phyloP scores from a whole-genome alignment of 2,113 vertebrate species.

The Tiliqua scincoides region DNA sequence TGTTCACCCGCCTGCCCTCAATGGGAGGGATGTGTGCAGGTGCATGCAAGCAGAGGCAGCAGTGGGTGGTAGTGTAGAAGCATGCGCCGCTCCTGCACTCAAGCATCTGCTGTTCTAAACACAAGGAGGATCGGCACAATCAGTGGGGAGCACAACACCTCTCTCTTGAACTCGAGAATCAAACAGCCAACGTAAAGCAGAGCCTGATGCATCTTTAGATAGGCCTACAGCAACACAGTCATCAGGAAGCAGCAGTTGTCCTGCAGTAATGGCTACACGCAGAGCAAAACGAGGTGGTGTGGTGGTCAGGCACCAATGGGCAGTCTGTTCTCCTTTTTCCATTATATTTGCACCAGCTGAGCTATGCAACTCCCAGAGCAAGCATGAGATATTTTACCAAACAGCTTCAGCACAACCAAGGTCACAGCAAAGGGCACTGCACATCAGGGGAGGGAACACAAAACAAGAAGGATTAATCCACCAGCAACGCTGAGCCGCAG shows the following conservation, averaged over 20 bases:
- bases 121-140: neutral
- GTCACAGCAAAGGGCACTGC: neutral
- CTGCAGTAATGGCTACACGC: neutral
- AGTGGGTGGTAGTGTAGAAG: too few species aligned
- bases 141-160: neutral
- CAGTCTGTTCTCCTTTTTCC: neutral
- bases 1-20: too few species aligned
- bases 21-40: too few species aligned
- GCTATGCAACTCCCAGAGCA: neutral
- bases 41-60: too few species aligned
- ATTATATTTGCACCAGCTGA: slow-evolving; percentile 4
- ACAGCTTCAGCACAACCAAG: slow-evolving; percentile 16
- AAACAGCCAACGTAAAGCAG: neutral
- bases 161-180: neutral
- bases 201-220: neutral
- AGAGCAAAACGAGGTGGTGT: neutral
- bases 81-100: too few species aligned
- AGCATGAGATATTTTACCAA: neutral
- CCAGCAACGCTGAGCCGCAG: neutral
- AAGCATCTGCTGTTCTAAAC: neutral
- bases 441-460: neutral
- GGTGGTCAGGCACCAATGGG: neutral
- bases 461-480: neutral
- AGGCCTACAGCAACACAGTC: neutral
- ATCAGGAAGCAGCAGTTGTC: neutral